phyloP scores from a whole-genome alignment of 2,888 invertebrate genomes.

The Cyaniris semiargus region DNA sequence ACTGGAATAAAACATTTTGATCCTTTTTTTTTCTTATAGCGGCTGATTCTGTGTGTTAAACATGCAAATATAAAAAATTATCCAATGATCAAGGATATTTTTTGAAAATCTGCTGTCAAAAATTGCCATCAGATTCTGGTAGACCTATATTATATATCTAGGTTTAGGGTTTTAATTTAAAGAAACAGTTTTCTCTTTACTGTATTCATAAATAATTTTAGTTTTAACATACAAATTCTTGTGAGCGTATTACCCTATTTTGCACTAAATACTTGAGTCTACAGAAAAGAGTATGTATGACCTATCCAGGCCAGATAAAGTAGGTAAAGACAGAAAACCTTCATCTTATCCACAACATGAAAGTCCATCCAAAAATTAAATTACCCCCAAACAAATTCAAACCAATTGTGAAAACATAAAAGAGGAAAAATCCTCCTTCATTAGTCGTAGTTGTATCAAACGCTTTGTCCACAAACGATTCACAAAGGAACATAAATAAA shows the following conservation, averaged over 20 bases:
- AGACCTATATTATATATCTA: too few species aligned
- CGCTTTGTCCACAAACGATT: constrained; percentile 20
- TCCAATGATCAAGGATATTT: too few species aligned
- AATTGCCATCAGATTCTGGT: too few species aligned
- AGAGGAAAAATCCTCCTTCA: neutral
- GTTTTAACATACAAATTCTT: too few species aligned
- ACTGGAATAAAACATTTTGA: too few species aligned
- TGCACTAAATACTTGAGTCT: neutral
- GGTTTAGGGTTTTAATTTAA: neutral
- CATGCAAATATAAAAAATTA: too few species aligned
- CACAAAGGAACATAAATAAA: constrained; percentile 28
- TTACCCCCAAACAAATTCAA: neutral
- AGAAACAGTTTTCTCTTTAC: neutral
- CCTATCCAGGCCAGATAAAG: neutral
- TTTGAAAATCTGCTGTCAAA: too few species aligned
- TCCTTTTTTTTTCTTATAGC: too few species aligned
- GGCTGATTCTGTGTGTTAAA: too few species aligned
- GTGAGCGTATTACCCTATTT: neutral
- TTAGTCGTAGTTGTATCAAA: constrained; percentile 9
- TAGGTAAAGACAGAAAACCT: too few species aligned
- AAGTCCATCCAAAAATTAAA: neutral
- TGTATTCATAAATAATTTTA: too few species aligned
- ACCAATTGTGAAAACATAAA: constrained; percentile 1
- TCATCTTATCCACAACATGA: too few species aligned
- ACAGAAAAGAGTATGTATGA: neutral